Conservation (phyloP, 2,113 vertebrate species). For the Seriola quinqueradiata region DNA sequence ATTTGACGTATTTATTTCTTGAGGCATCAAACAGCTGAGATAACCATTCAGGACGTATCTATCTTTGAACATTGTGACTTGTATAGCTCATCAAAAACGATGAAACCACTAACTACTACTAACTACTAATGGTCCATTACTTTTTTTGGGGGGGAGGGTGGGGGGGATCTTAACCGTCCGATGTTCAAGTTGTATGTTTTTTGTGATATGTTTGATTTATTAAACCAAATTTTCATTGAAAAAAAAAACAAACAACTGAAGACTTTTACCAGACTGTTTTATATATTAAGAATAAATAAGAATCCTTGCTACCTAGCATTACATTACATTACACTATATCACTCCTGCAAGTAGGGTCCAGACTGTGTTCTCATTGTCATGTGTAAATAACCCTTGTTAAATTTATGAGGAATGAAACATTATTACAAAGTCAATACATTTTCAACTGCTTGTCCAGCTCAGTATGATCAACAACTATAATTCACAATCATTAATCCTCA, state of each 20-base stretch:
- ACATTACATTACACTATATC: neutral
- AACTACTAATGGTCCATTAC: too few species aligned
- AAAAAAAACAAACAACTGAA: neutral
- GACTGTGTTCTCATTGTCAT: neutral
- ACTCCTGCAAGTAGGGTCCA: neutral
- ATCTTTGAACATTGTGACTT: neutral
- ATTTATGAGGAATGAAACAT: neutral
- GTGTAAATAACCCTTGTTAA: too few species aligned
- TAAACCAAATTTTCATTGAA: too few species aligned
- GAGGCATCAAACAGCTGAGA: neutral
- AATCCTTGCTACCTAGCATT: neutral
- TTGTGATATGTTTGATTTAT: too few species aligned
- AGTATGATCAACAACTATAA: neutral
- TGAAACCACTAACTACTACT: neutral
- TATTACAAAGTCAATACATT: neutral
- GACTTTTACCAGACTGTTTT: neutral
- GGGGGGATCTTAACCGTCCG: too few species aligned
- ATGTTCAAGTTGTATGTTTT: too few species aligned
- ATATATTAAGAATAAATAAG: neutral
- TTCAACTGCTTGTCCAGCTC: neutral
- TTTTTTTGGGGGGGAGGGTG: too few species aligned
- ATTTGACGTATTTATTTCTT: neutral
- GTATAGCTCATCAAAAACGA: neutral
- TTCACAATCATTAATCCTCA: constrained; percentile 20
- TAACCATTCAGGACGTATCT: neutral